Base-by-base conservation (phyloP, 2,888 invertebrate genomes). In the Melinaea menophilus region DNA sequence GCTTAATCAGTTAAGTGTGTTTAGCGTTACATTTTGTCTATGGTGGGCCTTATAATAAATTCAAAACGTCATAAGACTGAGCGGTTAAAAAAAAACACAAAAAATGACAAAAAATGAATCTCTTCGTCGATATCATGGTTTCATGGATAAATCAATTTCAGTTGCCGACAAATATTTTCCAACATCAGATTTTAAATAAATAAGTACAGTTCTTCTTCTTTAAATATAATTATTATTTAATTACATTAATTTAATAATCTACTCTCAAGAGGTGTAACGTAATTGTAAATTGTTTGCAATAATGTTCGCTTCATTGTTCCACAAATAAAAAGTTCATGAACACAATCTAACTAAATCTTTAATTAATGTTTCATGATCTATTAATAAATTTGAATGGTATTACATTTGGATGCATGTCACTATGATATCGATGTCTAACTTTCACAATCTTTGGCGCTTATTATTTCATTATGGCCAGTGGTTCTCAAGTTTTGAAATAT, bases 11-110 rank as follows among this genome's bases (percentile, higher is more conserved):
- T 51, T 51, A 51, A 51, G 51, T 51, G 31, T 68, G 72, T 74
- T 72, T 71, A 70, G 71, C 62, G 62, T 62, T 41, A 41, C 41
- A 41, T 41, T 59, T 66, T 62, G 58, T 66, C 66, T 68, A 58
- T 64, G 51, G 58, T 59, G 55, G 55, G 46, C 61, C 67, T 61
- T 63, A 58, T 56, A 75, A 74, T 76, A 79, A 77, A 74, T 79
- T 76, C 74, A 78, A 77, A 80, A 86, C 85, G 88, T 88, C 87
- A 88, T 88, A 90, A 89, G 89, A 90, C 90, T 88, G 89, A 88
- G 80, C 80, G 86, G 83, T 88, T 85, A 83, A 84, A 81, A 81
- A 81, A 79, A 64, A 63, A 59, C 57, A 62, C 37, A 56, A 61
- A 61, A 61, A 65, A 65, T 60, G 47, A 62, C 63, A 63, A 63